Percentiles rank a stretch among this genome's conserved stretches.
phyloP scores from a whole-genome alignment of 1,140 invertebrate species.

The Drosophila athabasca region DNA sequence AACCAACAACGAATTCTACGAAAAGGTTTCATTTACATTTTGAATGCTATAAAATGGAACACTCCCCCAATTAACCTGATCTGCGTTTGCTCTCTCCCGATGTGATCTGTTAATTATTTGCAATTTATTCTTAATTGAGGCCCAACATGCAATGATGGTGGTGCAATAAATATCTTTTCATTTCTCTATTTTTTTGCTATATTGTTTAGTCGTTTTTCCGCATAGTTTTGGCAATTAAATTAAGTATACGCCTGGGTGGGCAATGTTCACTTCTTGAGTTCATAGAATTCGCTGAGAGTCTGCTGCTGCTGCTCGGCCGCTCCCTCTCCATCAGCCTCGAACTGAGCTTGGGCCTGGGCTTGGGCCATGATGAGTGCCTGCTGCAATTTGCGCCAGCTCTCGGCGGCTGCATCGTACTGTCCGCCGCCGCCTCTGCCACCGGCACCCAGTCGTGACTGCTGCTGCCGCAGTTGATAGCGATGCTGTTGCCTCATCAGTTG shows the following conservation, averaged over 20 bases:
- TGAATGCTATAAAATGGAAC: not conserved
- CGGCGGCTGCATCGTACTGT: slow-evolving; percentile 57
- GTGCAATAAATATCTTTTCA: slow-evolving; percentile 71
- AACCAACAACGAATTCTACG: slow-evolving; percentile 32
- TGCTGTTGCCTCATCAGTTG: slow-evolving; percentile 61
- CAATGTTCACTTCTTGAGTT: slow-evolving; percentile 61
- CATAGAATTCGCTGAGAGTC: slow-evolving; percentile 49
- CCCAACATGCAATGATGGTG: slow-evolving; percentile 59
- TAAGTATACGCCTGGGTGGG: slow-evolving; percentile 21
- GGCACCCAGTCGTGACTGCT: slow-evolving; percentile 27
- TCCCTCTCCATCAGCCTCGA: slow-evolving; percentile 51
- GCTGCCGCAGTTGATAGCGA: slow-evolving; percentile 44
- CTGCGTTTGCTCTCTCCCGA: slow-evolving; percentile 3
- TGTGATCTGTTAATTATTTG: slow-evolving; percentile 17
- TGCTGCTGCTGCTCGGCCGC: slow-evolving; percentile 54
- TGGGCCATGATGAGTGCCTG: slow-evolving; percentile 32
- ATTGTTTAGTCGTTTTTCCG: slow-evolving; percentile 11
- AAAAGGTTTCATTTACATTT: slow-evolving; percentile 4
- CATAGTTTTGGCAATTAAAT: slow-evolving; percentile 32
- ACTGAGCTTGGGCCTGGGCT: slow-evolving; percentile 29
- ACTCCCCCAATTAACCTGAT: slow-evolving; percentile 11
- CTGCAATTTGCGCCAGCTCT: slow-evolving; percentile 71
- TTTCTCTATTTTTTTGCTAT: slow-evolving; percentile 33
- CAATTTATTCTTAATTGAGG: slow-evolving; percentile 47
- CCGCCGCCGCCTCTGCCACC: slow-evolving; percentile 15